phyloP scores from a whole-genome alignment of 2,888 invertebrate species.

The Hyposoter didymator region DNA sequence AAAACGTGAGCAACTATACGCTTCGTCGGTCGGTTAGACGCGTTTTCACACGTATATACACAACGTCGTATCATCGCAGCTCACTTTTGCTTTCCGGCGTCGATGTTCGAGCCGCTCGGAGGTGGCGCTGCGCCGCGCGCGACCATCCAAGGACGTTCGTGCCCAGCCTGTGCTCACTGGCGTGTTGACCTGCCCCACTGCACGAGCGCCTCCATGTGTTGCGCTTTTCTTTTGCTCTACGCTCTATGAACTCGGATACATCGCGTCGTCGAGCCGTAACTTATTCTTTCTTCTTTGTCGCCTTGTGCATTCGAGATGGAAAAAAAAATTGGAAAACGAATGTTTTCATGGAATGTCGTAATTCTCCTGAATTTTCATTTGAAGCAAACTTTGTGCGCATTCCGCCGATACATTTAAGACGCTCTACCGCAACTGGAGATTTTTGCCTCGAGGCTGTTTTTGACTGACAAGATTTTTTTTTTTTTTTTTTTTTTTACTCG shows the following conservation, averaged over 20 bases:
- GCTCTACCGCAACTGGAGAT: neutral
- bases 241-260: conserved; percentile 42
- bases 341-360: neutral
- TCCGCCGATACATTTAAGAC: too few species aligned
- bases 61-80: neutral
- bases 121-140: conserved; percentile 16
- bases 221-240: conserved; percentile 56
- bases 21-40: conserved; percentile 26
- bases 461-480: neutral
- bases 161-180: conserved; percentile 42
- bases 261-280: conserved; percentile 27
- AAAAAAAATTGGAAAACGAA: neutral
- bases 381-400: too few species aligned
- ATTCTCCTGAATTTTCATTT: neutral
- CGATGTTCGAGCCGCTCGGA: neutral
- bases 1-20: conserved; percentile 14
- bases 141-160: conserved; percentile 63
- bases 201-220: conserved; percentile 26
- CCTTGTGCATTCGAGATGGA: neutral
- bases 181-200: conserved; percentile 64
- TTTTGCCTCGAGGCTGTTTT: neutral
- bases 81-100: conserved; percentile 59
- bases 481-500: conserved; percentile 8
- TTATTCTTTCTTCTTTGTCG: conserved; percentile 14
- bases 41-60: conserved; percentile 12